A percentile compares a stretch with the other conserved stretches of the same genome.
Conservation (phyloP, 37 sponge, comb jelly and placozoan genomes). For the Petrosia ficiformis region DNA sequence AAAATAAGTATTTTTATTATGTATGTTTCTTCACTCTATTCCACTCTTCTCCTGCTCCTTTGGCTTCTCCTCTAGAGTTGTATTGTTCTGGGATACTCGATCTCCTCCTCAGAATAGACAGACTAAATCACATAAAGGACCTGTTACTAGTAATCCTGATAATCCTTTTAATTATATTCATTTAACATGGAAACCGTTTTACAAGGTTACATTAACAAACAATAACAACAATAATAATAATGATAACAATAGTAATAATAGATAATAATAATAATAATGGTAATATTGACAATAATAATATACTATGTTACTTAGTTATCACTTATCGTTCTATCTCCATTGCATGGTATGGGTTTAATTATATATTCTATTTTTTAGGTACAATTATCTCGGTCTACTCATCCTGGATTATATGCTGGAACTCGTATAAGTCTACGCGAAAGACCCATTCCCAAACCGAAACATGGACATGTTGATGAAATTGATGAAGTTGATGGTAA, state of each 20-base stretch:
- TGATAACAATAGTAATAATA: too few species aligned
- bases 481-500: background rate
- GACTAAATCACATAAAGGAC: background rate
- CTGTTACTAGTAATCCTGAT: constrained; percentile 5
- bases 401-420: constrained; percentile 67
- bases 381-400: constrained; percentile 48
- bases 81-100: constrained; percentile 93
- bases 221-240: too few species aligned
- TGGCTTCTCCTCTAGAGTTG: constrained; percentile 23
- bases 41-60: background rate
- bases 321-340: background rate
- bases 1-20: too few species aligned
- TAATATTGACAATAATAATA: too few species aligned
- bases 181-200: constrained; percentile 82
- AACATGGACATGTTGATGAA: background rate
- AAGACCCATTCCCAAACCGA: constrained; percentile 2
- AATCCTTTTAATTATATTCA: constrained; percentile 58
- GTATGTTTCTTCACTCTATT: constrained; percentile 1
- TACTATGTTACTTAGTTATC: background rate
- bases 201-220: constrained; percentile 44
- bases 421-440: constrained; percentile 63
- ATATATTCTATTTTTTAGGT: constrained; percentile 20
- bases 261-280: too few species aligned
- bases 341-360: background rate
- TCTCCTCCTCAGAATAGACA: constrained; percentile 56